These are phyloP conservation scores for Pogona vitticeps DNA, from an alignment of 2,113 vertebrate genomes.

Conservation along the genomic window DNA sequence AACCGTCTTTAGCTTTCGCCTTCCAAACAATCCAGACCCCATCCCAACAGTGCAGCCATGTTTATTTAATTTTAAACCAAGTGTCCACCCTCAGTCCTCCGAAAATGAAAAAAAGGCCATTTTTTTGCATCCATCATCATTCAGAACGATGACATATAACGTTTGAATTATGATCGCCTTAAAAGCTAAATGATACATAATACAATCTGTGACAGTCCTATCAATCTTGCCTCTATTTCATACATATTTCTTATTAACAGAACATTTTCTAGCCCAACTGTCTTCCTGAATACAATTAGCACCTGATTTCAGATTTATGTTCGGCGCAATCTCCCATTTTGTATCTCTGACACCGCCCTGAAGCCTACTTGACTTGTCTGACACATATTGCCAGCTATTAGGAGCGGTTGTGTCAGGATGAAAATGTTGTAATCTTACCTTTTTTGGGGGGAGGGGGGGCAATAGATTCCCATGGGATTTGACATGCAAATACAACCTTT, in stretches of 20 bases:
- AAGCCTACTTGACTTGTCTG: constrained; percentile 55
- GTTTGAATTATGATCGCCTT: neutral
- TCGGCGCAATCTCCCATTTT: constrained; percentile 44
- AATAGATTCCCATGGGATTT: constrained; percentile 42
- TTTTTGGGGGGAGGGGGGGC: neutral
- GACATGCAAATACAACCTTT: constrained; percentile 33
- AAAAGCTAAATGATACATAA: constrained; percentile 15
- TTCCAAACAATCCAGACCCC: neutral
- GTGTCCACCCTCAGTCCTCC: neutral
- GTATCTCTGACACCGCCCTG: constrained; percentile 46
- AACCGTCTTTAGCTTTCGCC: constrained; percentile 16
- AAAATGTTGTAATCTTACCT: constrained; percentile 28
- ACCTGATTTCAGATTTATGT: constrained; percentile 36
- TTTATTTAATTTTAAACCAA: neutral
- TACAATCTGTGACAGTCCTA: constrained; percentile 1
- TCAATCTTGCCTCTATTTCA: constrained; percentile 26
- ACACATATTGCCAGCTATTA: constrained; percentile 40
- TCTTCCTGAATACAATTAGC: constrained; percentile 58
- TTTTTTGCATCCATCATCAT: neutral
- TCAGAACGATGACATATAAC: constrained; percentile 29
- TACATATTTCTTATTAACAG: constrained; percentile 15
- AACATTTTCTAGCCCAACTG: constrained; percentile 31
- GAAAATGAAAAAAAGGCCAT: constrained; percentile 12
- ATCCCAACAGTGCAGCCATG: neutral
- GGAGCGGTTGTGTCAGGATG: neutral